These are phyloP conservation scores for Cantharis rustica DNA, from an alignment of 2,888 invertebrate species.

Conservation along the genomic window DNA sequence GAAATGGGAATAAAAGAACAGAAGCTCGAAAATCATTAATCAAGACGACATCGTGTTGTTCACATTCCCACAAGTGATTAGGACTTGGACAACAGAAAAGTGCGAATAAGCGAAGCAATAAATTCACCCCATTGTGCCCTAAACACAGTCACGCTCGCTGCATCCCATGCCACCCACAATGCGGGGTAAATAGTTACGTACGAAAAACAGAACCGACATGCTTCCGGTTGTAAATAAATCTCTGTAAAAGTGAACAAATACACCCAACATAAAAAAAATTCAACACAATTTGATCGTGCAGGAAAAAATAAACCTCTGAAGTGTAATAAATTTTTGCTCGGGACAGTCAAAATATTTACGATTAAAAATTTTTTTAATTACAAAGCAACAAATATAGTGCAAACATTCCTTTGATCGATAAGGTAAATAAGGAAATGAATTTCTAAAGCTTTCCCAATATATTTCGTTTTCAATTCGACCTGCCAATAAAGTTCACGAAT, in stretches of 20 bases:
- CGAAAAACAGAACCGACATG: conserved; percentile 19
- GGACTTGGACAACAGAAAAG: conserved; percentile 40
- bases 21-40: conserved; percentile 21
- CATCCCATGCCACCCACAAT: conserved; percentile 29
- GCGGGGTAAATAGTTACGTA: conserved; percentile 33
- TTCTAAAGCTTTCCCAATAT: conserved; percentile 7
- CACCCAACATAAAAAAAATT: background rate
- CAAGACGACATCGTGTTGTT: conserved; percentile 24
- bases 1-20: conserved; percentile 23
- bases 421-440: conserved; percentile 8
- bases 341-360: background rate
- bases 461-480: conserved; percentile 15
- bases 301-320: background rate
- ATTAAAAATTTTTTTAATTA: background rate
- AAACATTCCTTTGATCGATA: conserved; percentile 6
- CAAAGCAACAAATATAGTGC: background rate
- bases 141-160: conserved; percentile 36
- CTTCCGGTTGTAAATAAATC: conserved; percentile 20
- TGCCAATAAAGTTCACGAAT: conserved; percentile 22
- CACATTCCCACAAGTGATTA: conserved; percentile 37
- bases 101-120: conserved; percentile 43
- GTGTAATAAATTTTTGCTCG: background rate
- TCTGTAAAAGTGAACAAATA: background rate
- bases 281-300: background rate
- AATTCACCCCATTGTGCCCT: conserved; percentile 39